These are phyloP conservation scores for Leucoptera coffeella DNA, from an alignment of 2,888 invertebrate genomes.

Conservation along the genomic window DNA sequence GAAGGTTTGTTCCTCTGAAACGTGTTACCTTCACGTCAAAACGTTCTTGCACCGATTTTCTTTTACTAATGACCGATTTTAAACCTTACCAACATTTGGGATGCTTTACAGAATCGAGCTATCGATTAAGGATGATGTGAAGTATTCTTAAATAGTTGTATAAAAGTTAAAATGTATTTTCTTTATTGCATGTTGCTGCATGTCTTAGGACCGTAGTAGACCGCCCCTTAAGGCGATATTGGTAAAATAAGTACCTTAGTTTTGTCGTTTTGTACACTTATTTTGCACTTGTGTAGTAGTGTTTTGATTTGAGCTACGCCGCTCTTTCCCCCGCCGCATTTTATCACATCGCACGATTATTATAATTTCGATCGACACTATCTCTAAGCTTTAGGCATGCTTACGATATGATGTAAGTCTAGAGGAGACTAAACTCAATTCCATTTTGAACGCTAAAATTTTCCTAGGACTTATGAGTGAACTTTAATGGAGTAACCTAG, in stretches of 20 bases:
- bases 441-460: no score
- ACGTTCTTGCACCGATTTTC: conserved; percentile 13
- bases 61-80: conserved; percentile 19
- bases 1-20: conserved; percentile 55
- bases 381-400: conserved; percentile 49
- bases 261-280: conserved; percentile 42
- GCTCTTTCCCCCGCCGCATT: conserved; percentile 48
- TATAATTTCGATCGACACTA: conserved; percentile 32
- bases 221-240: conserved; percentile 42
- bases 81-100: no score
- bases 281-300: conserved; percentile 50
- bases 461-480: no score
- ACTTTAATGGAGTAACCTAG: no score
- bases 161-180: no score
- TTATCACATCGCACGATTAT: conserved; percentile 51
- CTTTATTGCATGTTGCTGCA: conserved; percentile 52
- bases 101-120: no score
- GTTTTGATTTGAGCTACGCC: conserved; percentile 49
- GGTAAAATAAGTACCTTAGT: conserved; percentile 33
- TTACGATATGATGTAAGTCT: no score
- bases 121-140: no score
- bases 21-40: conserved; percentile 35
- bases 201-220: conserved; percentile 47
- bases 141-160: no score
- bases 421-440: no score